Base-by-base conservation (phyloP, 2,888 invertebrate species). In the Crossocerus cetratus region DNA sequence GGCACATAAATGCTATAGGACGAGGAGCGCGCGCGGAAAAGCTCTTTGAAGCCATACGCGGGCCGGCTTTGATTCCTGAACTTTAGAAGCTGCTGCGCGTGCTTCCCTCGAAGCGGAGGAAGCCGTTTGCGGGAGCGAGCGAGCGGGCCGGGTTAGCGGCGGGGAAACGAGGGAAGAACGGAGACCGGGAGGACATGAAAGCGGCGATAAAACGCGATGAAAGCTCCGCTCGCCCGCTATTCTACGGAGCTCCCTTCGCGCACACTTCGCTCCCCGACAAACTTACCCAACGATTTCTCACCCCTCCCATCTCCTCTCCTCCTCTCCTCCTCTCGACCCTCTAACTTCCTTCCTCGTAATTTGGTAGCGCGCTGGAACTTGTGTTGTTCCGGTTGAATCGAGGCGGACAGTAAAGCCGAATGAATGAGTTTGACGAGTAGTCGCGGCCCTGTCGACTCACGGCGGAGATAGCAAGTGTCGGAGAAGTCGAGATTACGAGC, bases 41-140 rank as follows among this genome's bases (percentile, higher is more conserved):
- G 74, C 81, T 81, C 81, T 81, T 81, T 81, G 81, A 81, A 75
- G 79, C 81, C 73, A 60, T 78, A 77, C 62, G 63, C 59, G 16
- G 3, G 3, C 14, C 69, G 73, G 79, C 77, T 81, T 81, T 81
- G 79, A 81, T 79, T 81, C 55, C 69, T 81, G 81, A 81, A 81
- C 81, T 81, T 81, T 81, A 79, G 77, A 81, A 77, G 81, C 77
- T 81, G 54, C 21, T 13, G 13, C 13, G 18, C 2, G 20, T 42
- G 61, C 22, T 11, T 43, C 44, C 23, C 18, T 16, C 18, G 20
- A 16, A 21, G 22, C n/a, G 44, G 20, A 43, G 42, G 57, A 53
- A 61, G 59, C 21, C 13, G 45, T 14, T 14, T 18, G 54, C 22
- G 54, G 5, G 32, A n/a, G n/a, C 22, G 49, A 43, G 43, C 16